Base-by-base conservation (phyloP, 2,797 vertebrate species). In the Takifugu ocellatus region DNA sequence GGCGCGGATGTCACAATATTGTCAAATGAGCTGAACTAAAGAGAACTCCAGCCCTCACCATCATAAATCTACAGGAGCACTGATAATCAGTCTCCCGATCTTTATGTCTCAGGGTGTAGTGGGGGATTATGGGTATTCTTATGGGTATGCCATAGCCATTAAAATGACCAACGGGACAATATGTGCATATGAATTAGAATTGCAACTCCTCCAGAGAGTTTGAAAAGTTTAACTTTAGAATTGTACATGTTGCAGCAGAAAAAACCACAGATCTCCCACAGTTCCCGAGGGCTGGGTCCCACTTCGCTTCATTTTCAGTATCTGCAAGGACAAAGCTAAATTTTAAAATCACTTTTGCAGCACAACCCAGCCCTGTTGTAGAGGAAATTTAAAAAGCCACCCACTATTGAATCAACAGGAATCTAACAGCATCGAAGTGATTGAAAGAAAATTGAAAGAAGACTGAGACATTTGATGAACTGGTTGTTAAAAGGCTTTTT, bases 41-140 rank as follows among this genome's bases (percentile, higher is more conserved):
- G 61, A 46, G 63, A 63, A 56, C 27, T 61, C 54, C 5, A 46
- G 43, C 42, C 61, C 48, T 36, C 33, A 12, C 8, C 2, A 1
- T 66, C 56, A 52, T 64, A 57, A 57, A 67, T 70, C 67, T 63
- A 31, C 50, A 21, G 15, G 25, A 69, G 66, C 58, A 54, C 56
- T 51, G 63, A 55, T 67, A 52, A 78, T 79, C 60, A 74, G 63
- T 68, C 36, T 54, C 11, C 31, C 65, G 59, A 76, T 70, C 66
- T 76, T 64, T 70, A 75, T 70, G 62, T 66, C 61, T 66, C 58
- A 33, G 60, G 39, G 57, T 61, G 48, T 59, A 53, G 42, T 51
- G 43, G 15, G 47, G 51, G 36, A 39, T 61, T 5, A 1, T 42
- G 45, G 25, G 42, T 14, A 26, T 59, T 51, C 53, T 61, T 5